These are phyloP conservation scores for Meliscaeva auricollis DNA, from an alignment of 2,888 invertebrate genomes.

Conservation along the genomic window DNA sequence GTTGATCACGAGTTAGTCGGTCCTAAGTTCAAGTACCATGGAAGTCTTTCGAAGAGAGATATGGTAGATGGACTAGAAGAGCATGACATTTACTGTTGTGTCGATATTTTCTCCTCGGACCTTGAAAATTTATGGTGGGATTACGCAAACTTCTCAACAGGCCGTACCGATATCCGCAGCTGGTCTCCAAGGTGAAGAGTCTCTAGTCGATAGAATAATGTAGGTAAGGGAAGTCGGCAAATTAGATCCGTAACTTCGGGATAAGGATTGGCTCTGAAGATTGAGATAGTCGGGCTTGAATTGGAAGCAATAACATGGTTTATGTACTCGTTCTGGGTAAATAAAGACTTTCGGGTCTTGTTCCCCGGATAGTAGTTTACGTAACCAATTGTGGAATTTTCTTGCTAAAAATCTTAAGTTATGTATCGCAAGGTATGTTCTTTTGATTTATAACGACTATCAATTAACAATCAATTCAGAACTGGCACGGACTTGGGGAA, in stretches of 20 bases:
- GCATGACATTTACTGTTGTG: slow-evolving; percentile 50
- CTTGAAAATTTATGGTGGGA: slow-evolving; percentile 42
- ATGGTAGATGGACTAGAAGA: slow-evolving; percentile 83
- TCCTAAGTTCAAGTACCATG: slow-evolving; percentile 14
- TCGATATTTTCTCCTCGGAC: slow-evolving; percentile 51
- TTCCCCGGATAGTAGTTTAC: slow-evolving; percentile 16
- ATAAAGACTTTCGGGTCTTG: slow-evolving; percentile 12
- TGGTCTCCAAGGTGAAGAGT: slow-evolving; percentile 39
- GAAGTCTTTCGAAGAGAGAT: slow-evolving; percentile 6
- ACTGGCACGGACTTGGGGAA: slow-evolving; percentile 87
- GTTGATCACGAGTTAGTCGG: neutral
- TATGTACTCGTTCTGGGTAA: slow-evolving; percentile 27
- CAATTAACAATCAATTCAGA: slow-evolving; percentile 86
- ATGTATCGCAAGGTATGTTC: neutral
- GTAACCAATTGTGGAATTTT: slow-evolving; percentile 59
- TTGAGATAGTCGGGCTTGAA: slow-evolving; percentile 87
- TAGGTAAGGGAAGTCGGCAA: slow-evolving; percentile 89
- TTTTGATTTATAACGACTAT: slow-evolving; percentile 81
- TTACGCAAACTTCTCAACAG: neutral
- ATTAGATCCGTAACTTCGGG: slow-evolving; percentile 85
- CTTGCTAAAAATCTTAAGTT: slow-evolving; percentile 74
- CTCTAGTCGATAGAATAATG: slow-evolving; percentile 81
- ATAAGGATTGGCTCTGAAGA: slow-evolving; percentile 91
- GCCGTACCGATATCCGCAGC: slow-evolving; percentile 22
- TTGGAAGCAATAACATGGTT: slow-evolving; percentile 78